phyloP scores from a whole-genome alignment of 2,797 vertebrate genomes.

The Neomorphus geoffroyi region DNA sequence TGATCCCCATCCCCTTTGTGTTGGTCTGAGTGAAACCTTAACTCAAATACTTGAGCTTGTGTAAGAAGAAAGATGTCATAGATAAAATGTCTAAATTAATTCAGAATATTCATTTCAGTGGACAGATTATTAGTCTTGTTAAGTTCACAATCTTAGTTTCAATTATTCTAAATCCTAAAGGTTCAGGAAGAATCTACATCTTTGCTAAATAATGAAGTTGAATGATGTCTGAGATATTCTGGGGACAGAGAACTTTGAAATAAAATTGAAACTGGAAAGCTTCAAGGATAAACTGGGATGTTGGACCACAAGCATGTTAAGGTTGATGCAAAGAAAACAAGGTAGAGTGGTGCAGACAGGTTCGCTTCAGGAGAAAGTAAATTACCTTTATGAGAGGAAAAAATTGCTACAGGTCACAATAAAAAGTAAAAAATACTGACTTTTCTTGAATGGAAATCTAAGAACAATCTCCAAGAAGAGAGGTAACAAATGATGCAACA shows the following conservation, averaged over 20 bases:
- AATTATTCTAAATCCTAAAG: neutral
- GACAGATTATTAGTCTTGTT: neutral
- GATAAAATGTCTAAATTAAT: neutral
- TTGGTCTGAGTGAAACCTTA: neutral
- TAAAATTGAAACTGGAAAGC: neutral
- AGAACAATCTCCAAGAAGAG: neutral
- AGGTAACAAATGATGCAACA: neutral
- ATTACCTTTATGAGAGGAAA: fast-evolving
- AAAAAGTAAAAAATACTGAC: neutral
- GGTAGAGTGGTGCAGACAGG: neutral
- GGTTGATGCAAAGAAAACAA: neutral
- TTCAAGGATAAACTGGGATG: neutral
- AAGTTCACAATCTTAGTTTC: neutral
- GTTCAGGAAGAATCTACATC: neutral
- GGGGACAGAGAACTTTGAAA: neutral
- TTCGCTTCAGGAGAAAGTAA: neutral
- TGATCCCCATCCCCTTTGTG: neutral
- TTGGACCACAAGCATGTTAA: neutral
- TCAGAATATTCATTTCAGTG: neutral
- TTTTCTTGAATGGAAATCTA: neutral
- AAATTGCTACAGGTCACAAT: neutral
- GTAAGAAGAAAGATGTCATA: neutral
- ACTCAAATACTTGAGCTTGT: neutral
- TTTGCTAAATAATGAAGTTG: neutral
- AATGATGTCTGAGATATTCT: neutral